Percentiles rank a stretch among this genome's conserved stretches.
Evolutionary conservation across 2,113 vertebrate species (phyloP).

Genomic region (Amia ocellicauda): DNA sequence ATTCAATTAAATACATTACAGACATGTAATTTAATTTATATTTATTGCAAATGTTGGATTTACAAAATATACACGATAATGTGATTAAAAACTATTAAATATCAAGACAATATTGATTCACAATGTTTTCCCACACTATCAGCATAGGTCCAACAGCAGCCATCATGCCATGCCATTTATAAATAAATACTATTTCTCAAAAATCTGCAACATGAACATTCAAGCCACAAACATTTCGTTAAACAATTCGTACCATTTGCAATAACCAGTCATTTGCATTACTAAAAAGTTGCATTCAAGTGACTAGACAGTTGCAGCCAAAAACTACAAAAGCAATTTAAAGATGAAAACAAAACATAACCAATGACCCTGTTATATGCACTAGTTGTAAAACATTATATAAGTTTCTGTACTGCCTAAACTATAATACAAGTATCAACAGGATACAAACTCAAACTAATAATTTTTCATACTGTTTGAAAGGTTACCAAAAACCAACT

Average conservation of each 20-base stretch:
- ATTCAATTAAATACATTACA: too few species aligned
- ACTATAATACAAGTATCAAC: too few species aligned
- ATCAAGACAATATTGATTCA: neutral
- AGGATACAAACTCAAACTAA: neutral
- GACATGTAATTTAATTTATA: too few species aligned
- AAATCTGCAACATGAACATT: neutral
- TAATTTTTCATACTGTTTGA: neutral
- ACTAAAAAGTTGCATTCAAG: neutral
- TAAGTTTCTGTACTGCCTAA: neutral
- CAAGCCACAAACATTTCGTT: neutral
- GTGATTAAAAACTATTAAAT: neutral
- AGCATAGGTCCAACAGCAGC: slow-evolving; percentile 3
- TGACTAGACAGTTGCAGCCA: neutral
- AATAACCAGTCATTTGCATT: neutral
- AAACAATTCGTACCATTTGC: neutral
- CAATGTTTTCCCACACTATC: neutral
- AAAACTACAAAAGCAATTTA: neutral
- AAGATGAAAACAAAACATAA: neutral
- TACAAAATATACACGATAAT: slow-evolving; percentile 5
- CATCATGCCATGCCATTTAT: neutral
- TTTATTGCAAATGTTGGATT: neutral
- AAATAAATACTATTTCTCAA: slow-evolving; percentile 11
- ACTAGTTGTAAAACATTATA: neutral
- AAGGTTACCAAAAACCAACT: neutral
- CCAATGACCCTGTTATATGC: neutral